Evolutionary conservation across 1,140 invertebrate species (phyloP).

Genomic region (Panagrolaimus sp.): DNA sequence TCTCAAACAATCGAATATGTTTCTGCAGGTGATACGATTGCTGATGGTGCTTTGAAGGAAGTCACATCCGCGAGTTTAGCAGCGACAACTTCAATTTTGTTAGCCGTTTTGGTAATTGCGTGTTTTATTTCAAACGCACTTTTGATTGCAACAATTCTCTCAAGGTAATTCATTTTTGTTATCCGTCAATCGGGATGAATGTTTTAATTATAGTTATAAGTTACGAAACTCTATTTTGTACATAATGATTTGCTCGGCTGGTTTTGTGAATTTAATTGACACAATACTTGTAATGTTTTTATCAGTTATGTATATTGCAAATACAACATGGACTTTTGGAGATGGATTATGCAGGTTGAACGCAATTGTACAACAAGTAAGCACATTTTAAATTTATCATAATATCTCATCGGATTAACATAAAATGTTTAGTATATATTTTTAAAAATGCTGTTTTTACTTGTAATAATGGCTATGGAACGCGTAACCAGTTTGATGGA

Average conservation of each 20-base stretch:
- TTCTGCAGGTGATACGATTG: slow-evolving; percentile 27
- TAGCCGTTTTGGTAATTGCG: slow-evolving; percentile 24
- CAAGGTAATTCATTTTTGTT: slow-evolving; percentile 19
- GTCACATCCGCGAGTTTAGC: slow-evolving; percentile 27
- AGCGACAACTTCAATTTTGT: slow-evolving; percentile 32
- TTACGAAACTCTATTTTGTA: slow-evolving; percentile 37
- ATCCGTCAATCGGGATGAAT: neutral
- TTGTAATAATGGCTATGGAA: slow-evolving; percentile 43
- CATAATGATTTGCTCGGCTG: slow-evolving; percentile 27
- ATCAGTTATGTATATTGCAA: slow-evolving; percentile 30
- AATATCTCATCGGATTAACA: neutral
- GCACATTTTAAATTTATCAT: slow-evolving; percentile 11
- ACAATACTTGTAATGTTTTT: slow-evolving; percentile 27
- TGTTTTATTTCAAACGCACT: slow-evolving; percentile 30
- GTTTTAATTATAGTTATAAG: slow-evolving; percentile 31
- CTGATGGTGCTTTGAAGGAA: slow-evolving; percentile 26
- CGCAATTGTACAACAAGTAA: slow-evolving; percentile 40
- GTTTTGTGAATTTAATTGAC: slow-evolving; percentile 26
- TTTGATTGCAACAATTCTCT: slow-evolving; percentile 31
- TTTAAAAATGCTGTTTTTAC: slow-evolving; percentile 24
- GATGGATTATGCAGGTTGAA: slow-evolving; percentile 36
- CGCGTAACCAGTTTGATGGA: slow-evolving; percentile 18
- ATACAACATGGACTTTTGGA: slow-evolving; percentile 37
- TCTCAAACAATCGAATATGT: slow-evolving; percentile 21
- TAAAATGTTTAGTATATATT: slow-evolving; percentile 32